Conservation (phyloP, 2,888 invertebrate genomes). For the Melikaiella ostensackeni region DNA sequence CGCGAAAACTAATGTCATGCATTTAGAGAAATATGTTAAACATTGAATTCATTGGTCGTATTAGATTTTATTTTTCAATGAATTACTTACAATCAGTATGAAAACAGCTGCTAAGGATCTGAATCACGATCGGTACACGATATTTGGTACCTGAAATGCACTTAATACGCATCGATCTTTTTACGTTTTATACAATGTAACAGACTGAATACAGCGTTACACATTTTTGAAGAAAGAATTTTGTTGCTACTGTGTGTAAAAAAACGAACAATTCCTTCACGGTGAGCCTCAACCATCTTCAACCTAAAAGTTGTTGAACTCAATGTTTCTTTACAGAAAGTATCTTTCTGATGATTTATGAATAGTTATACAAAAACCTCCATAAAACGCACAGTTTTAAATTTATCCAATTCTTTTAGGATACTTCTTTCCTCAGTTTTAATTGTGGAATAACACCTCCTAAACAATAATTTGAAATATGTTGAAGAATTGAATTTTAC, state of each 20-base stretch:
- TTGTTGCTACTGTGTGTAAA: slow-evolving; percentile 11
- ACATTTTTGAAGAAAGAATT: background rate
- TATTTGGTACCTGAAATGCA: slow-evolving; percentile 36
- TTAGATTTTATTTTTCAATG: slow-evolving; percentile 10
- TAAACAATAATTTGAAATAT: too few species aligned
- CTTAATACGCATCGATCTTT: slow-evolving; percentile 33
- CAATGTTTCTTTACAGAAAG: too few species aligned
- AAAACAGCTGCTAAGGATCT: slow-evolving; percentile 11
- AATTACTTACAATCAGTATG: slow-evolving; percentile 11
- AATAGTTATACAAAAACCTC: too few species aligned
- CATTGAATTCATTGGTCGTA: background rate
- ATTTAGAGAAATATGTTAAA: slow-evolving; percentile 9
- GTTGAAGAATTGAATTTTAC: too few species aligned
- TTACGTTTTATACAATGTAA: slow-evolving; percentile 39
- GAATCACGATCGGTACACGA: slow-evolving; percentile 21
- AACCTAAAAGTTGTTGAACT: too few species aligned
- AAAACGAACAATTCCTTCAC: slow-evolving; percentile 19
- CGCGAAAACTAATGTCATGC: slow-evolving; percentile 27
- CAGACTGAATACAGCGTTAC: slow-evolving; percentile 29
- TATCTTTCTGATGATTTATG: too few species aligned
- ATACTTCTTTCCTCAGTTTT: too few species aligned
- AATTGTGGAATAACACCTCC: too few species aligned
- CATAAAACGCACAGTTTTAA: too few species aligned
- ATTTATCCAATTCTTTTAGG: too few species aligned
- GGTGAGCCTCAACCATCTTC: too few species aligned